These are phyloP conservation scores for Paradoxurus hermaphroditus DNA, from an alignment of 2,113 vertebrate genomes.

Conservation along the genomic window DNA sequence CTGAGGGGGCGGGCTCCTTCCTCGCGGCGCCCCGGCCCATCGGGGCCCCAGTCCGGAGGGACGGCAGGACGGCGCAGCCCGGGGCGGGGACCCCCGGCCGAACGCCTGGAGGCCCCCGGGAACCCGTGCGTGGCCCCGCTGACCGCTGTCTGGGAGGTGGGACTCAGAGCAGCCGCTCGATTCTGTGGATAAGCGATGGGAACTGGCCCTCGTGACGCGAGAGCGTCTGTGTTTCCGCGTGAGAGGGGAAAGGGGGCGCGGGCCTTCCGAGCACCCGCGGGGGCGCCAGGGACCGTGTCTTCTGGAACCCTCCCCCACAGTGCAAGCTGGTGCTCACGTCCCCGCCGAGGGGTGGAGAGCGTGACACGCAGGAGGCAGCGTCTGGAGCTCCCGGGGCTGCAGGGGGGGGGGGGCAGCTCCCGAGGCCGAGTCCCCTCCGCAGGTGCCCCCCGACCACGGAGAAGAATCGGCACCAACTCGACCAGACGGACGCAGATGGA, in stretches of 20 bases:
- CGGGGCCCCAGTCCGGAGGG: too few relatives aligned
- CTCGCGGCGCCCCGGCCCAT: not conserved
- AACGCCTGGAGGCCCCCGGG: not conserved
- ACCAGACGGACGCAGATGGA: not conserved
- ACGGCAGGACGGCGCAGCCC: not conserved
- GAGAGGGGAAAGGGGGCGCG: too few relatives aligned
- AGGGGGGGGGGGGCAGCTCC: rapidly evolving
- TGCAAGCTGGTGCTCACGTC: not conserved
- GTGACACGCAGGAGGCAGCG: not conserved
- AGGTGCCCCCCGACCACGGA: not conserved
- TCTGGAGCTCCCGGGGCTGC: not conserved
- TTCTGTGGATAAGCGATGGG: not conserved
- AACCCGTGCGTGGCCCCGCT: not conserved
- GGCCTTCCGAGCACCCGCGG: too few relatives aligned
- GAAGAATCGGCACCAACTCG: not conserved
- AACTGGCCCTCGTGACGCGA: too few relatives aligned
- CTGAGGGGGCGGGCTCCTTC: not conserved
- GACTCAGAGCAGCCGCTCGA: not conserved
- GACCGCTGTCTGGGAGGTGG: rapidly evolving
- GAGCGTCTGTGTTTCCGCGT: rapidly evolving
- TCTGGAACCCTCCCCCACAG: too few relatives aligned
- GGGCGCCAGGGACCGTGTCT: too few relatives aligned
- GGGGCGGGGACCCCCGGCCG: rapidly evolving
- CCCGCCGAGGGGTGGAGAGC: not conserved
- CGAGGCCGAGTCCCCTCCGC: not conserved